Conservation (phyloP, 64 coral and sea anemone genomes). For the Pachyseris speciosa region DNA sequence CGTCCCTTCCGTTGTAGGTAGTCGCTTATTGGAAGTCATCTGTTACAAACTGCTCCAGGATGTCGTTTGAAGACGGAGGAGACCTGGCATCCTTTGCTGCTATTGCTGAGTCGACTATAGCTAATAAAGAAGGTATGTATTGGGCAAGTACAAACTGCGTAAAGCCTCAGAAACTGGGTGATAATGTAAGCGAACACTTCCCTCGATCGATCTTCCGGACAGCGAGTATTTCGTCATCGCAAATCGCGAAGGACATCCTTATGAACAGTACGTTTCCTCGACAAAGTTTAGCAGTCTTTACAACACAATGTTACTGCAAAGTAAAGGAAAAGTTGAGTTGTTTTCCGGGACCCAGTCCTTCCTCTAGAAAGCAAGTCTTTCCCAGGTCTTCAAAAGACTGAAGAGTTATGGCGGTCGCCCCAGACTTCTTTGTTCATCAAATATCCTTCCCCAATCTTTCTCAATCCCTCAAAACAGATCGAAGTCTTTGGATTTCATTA, state of each 20-base stretch:
- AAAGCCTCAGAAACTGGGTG: background rate
- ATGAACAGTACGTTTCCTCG: slow-evolving; percentile 7
- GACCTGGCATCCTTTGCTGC: slow-evolving; percentile 89
- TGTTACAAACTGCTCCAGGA: slow-evolving; percentile 35
- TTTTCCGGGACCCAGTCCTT: slow-evolving; percentile 98
- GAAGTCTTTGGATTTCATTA: background rate
- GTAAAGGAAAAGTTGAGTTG: slow-evolving; percentile 51
- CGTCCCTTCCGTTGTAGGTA: slow-evolving; percentile 45
- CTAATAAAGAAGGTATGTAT: slow-evolving; percentile 87
- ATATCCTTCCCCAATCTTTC: slow-evolving; percentile 54
- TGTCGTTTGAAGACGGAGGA: slow-evolving; percentile 93
- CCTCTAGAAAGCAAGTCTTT: slow-evolving; percentile 78
- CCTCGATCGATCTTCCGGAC: background rate
- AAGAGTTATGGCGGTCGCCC: slow-evolving; percentile 76
- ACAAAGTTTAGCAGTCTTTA: background rate
- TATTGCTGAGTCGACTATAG: slow-evolving; percentile 84
- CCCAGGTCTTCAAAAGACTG: slow-evolving; percentile 90
- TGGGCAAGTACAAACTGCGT: background rate
- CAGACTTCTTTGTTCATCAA: slow-evolving; percentile 88
- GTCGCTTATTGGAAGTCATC: background rate
- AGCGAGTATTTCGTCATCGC: background rate
- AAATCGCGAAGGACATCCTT: background rate
- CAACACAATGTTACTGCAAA: background rate
- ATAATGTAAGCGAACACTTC: slow-evolving; percentile 6
- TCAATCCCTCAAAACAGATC: background rate